phyloP scores from a whole-genome alignment of 2,888 invertebrate genomes.

The Melanophora roralis region DNA sequence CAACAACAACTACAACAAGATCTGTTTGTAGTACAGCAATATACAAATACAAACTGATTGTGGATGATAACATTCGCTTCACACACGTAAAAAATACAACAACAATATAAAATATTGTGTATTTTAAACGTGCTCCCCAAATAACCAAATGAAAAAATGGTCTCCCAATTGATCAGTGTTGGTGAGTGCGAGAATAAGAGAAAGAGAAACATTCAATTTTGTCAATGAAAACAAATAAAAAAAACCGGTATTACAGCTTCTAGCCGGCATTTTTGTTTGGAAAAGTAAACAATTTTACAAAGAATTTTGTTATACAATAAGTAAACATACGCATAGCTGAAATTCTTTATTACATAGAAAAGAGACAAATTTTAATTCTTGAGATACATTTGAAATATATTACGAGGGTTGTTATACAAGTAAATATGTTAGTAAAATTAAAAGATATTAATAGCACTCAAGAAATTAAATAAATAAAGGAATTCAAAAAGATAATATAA shows the following conservation, averaged over 20 bases:
- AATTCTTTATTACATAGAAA: neutral
- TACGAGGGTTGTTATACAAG: neutral
- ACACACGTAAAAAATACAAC: neutral
- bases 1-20: conserved; percentile 20
- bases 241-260: conserved; percentile 37
- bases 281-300: too few relatives aligned
- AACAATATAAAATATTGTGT: neutral
- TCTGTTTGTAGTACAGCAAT: neutral
- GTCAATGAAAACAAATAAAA: conserved; percentile 33
- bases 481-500: too few relatives aligned
- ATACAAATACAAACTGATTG: neutral
- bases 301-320: neutral
- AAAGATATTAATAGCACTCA: too few relatives aligned
- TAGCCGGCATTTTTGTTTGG: conserved; percentile 25
- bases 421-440: neutral
- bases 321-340: neutral
- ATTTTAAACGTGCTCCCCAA: neutral
- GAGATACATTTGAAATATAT: neutral
- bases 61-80: conserved; percentile 22
- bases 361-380: neutral
- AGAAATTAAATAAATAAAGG: too few relatives aligned
- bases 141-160: neutral
- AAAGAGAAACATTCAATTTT: conserved; percentile 22
- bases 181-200: neutral
- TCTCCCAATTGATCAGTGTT: neutral